phyloP scores from a whole-genome alignment of 1,140 invertebrate genomes.

The Zophobas morio region DNA sequence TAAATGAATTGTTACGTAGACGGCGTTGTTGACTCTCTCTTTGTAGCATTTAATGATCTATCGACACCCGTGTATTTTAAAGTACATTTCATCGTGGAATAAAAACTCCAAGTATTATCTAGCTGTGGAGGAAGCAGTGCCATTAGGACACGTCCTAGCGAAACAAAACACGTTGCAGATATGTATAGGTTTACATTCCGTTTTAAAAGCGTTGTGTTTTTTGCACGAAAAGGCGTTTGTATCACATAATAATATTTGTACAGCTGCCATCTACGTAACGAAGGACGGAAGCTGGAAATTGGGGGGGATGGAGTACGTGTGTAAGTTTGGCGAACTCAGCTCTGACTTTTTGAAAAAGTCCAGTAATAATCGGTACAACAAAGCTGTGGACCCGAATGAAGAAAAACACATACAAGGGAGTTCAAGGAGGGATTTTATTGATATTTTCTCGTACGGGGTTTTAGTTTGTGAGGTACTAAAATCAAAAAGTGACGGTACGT shows the following conservation, averaged over 20 bases:
- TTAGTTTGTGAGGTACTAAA: conserved; percentile 82
- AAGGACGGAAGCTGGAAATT: conserved; percentile 87
- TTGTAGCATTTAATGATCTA: conserved; percentile 86
- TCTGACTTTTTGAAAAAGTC: conserved; percentile 78
- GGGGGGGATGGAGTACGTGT: conserved; percentile 85
- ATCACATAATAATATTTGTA: conserved; percentile 87
- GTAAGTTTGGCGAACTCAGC: conserved; percentile 78
- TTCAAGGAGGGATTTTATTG: conserved; percentile 73
- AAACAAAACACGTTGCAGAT: conserved; percentile 81
- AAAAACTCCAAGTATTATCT: conserved; percentile 81
- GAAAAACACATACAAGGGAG: conserved; percentile 69
- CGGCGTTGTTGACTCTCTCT: no score
- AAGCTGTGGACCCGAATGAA: conserved; percentile 81
- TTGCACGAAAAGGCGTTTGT: conserved; percentile 82
- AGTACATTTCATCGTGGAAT: conserved; percentile 85
- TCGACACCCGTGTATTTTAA: conserved; percentile 85
- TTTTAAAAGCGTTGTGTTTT: conserved; percentile 84
- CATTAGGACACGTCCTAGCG: conserved; percentile 76
- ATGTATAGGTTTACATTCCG: conserved; percentile 83
- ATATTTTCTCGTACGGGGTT: conserved; percentile 87
- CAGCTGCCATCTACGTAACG: conserved; percentile 85
- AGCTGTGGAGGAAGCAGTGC: conserved; percentile 83
- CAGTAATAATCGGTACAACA: conserved; percentile 75
- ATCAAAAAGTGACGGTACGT: conserved; percentile 73
- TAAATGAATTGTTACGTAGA: no score